Conservation (phyloP, 2,113 vertebrate genomes). For the Galeopterus variegatus region DNA sequence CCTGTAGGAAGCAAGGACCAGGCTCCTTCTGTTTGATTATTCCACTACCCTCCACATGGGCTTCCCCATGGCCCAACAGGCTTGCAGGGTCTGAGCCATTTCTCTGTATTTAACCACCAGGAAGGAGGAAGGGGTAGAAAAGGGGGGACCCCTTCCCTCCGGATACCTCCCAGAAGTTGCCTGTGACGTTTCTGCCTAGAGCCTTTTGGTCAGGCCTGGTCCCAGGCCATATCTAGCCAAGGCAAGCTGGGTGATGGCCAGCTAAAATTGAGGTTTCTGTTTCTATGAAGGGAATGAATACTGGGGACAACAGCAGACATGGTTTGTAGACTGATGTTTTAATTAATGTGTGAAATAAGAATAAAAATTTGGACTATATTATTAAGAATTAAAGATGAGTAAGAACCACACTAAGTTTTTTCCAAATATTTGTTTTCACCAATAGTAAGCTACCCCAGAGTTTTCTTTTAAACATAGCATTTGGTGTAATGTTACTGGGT, state of each 20-base stretch:
- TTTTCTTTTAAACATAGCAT: constrained; percentile 3
- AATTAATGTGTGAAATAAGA: background rate
- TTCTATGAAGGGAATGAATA: background rate
- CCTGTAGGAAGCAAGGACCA: background rate
- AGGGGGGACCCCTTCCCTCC: background rate
- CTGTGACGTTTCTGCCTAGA: background rate
- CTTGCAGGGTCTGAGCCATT: background rate
- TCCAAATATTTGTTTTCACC: background rate
- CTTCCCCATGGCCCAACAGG: background rate
- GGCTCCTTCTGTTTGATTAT: background rate
- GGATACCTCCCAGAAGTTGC: background rate
- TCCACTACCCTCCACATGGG: background rate
- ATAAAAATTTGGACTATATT: background rate
- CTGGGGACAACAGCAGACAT: background rate
- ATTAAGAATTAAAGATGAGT: background rate
- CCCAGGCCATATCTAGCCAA: background rate
- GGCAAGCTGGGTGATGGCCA: background rate
- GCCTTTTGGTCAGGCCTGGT: background rate
- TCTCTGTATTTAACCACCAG: background rate
- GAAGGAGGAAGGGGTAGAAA: background rate
- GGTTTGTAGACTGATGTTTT: background rate
- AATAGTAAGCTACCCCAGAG: background rate
- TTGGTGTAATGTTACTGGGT: background rate
- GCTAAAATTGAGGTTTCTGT: background rate
- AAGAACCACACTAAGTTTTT: background rate